phyloP scores from a whole-genome alignment of 2,888 invertebrate genomes.

The Scaptomyza caliginosa region DNA sequence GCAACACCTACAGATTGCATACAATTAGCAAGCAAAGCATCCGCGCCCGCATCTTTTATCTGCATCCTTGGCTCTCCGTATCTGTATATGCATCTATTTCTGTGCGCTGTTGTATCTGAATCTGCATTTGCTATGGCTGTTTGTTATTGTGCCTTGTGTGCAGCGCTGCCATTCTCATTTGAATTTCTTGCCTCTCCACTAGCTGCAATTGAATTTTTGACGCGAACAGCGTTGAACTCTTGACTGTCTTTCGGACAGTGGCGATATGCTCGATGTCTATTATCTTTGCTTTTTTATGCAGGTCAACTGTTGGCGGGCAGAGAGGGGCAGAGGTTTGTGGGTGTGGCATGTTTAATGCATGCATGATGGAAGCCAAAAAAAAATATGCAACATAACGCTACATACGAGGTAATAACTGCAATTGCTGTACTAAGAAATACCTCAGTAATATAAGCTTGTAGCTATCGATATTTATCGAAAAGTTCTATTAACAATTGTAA shows the following conservation, averaged over 20 bases:
- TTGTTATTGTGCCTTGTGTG: conserved; percentile 16
- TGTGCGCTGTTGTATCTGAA: conserved; percentile 15
- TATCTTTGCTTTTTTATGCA: conserved; percentile 67
- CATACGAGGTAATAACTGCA: conserved; percentile 20
- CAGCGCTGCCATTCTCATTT: conserved; percentile 62
- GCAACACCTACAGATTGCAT: conserved; percentile 75
- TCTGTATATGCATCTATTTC: neutral
- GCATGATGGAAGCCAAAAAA: conserved; percentile 65
- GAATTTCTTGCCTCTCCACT: conserved; percentile 58
- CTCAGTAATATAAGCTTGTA: too few relatives aligned
- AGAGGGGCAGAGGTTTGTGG: neutral
- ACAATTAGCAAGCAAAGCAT: conserved; percentile 61
- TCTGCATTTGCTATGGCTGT: conserved; percentile 10
- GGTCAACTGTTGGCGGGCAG: neutral
- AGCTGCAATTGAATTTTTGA: conserved; percentile 76
- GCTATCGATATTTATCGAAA: neutral
- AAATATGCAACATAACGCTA: conserved; percentile 38
- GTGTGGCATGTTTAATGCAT: conserved; percentile 70
- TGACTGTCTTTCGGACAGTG: conserved; percentile 22
- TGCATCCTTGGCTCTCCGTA: neutral
- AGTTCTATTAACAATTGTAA: neutral
- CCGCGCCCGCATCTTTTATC: neutral
- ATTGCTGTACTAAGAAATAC: neutral
- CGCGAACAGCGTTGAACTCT: conserved; percentile 46
- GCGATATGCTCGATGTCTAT: conserved; percentile 37